Conservation (phyloP, 2,888 invertebrate species). For the Himalopsyche tibetana region DNA sequence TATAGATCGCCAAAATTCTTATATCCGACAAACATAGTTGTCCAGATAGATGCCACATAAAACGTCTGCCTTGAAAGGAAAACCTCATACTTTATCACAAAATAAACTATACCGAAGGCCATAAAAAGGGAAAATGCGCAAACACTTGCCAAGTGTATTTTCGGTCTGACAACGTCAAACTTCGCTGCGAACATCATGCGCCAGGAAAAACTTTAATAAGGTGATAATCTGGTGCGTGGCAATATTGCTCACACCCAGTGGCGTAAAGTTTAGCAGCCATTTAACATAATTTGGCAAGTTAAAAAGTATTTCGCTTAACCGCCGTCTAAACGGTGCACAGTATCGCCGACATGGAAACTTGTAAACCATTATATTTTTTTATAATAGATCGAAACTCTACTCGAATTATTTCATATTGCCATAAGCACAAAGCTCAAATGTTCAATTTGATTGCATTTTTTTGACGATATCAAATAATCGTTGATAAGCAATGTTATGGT, state of each 20-base stretch:
- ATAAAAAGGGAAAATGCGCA: constrained; percentile 25
- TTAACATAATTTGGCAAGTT: constrained; percentile 31
- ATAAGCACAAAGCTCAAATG: no score
- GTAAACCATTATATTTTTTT: no score
- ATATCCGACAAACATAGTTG: constrained; percentile 9
- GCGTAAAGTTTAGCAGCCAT: not conserved
- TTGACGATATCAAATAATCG: no score
- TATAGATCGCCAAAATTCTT: not conserved
- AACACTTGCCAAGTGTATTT: constrained; percentile 21
- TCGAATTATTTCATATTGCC: no score
- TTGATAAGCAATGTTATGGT: no score
- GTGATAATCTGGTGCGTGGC: constrained; percentile 21
- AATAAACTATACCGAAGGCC: constrained; percentile 27
- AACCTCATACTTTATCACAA: constrained; percentile 8
- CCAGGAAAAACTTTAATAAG: constrained; percentile 34
- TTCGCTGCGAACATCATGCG: not conserved
- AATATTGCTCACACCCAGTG: constrained; percentile 28
- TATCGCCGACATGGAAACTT: no score
- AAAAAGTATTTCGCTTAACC: constrained; percentile 3
- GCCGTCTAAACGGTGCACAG: not conserved
- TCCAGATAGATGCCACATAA: constrained; percentile 18
- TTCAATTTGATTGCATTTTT: no score
- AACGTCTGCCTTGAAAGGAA: not conserved
- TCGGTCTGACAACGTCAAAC: not conserved
- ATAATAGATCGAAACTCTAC: no score